A percentile compares a stretch with the other conserved stretches of the same genome.
Conservation (phyloP, 2,888 invertebrate genomes). For the Eristalinus sepulchralis region DNA sequence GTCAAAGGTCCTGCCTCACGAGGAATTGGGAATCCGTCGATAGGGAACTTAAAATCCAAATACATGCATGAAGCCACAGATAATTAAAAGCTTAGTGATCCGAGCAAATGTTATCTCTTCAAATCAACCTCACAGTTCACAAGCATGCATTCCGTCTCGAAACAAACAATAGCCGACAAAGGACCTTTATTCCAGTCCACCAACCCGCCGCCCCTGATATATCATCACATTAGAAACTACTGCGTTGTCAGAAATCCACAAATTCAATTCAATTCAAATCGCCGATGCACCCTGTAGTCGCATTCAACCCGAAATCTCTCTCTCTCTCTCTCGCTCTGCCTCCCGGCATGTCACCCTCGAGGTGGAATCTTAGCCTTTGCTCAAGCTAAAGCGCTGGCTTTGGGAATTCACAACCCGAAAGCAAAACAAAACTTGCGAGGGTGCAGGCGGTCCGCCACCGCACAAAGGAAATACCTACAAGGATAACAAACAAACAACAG, state of each 20-base stretch:
- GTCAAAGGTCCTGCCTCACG: no score
- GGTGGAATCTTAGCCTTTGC: slow-evolving; percentile 20
- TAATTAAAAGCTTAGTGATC: no score
- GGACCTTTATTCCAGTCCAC: neutral
- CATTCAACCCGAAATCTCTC: neutral
- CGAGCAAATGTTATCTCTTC: no score
- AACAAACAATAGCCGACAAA: no score
- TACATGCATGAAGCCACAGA: no score
- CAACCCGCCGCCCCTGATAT: neutral
- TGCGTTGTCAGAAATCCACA: neutral
- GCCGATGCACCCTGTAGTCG: neutral
- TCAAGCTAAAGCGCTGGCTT: slow-evolving; percentile 12
- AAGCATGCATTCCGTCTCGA: no score
- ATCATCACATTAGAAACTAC: neutral
- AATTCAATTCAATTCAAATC: neutral
- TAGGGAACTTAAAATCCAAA: no score
- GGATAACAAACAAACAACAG: slow-evolving; percentile 7
- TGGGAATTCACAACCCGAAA: slow-evolving; percentile 4
- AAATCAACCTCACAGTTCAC: no score
- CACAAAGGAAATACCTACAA: neutral
- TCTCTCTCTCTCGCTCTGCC: no score
- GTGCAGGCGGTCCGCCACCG: neutral
- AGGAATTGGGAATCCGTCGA: no score
- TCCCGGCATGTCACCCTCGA: neutral
- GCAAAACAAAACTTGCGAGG: slow-evolving; percentile 1